Conservation (phyloP, 1,140 invertebrate species). For the Bicyclus anynana region DNA sequence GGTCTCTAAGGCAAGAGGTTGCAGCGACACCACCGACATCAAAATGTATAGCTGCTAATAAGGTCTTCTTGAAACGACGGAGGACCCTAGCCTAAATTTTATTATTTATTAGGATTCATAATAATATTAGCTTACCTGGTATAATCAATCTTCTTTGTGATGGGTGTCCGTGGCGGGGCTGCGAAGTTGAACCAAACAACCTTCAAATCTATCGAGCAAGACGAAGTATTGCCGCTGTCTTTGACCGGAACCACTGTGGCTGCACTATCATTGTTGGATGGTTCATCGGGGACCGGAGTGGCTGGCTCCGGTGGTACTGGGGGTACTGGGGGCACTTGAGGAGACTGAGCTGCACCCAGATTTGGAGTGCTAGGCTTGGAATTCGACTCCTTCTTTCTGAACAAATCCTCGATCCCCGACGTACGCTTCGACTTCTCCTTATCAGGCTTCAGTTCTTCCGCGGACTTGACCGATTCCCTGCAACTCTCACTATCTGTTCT, state of each 20-base stretch:
- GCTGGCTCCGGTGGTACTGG: constrained; percentile 42
- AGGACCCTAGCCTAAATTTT: no score
- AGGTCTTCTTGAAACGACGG: no score
- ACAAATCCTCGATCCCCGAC: constrained; percentile 73
- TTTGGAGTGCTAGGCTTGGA: constrained; percentile 75
- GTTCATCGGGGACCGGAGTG: constrained; percentile 52
- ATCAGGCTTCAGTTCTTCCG: constrained; percentile 73
- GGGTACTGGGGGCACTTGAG: constrained; percentile 39
- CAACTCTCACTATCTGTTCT: constrained; percentile 68
- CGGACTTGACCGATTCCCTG: constrained; percentile 73
- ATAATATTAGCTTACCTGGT: constrained; percentile 80
- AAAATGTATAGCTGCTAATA: no score
- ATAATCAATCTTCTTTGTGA: constrained; percentile 96
- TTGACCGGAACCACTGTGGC: constrained; percentile 62
- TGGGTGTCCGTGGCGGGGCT: constrained; percentile 94
- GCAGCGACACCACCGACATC: no score
- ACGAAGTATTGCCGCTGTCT: constrained; percentile 84
- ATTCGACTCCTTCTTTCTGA: constrained; percentile 66
- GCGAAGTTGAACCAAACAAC: constrained; percentile 98
- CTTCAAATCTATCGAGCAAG: constrained; percentile 91
- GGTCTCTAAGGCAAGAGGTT: no score
- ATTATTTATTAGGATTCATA: background rate
- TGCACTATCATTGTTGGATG: constrained; percentile 54
- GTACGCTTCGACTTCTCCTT: constrained; percentile 56
- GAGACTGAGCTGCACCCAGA: constrained; percentile 52